phyloP scores from a whole-genome alignment of 1,140 invertebrate genomes.

The Hestina assimilis region DNA sequence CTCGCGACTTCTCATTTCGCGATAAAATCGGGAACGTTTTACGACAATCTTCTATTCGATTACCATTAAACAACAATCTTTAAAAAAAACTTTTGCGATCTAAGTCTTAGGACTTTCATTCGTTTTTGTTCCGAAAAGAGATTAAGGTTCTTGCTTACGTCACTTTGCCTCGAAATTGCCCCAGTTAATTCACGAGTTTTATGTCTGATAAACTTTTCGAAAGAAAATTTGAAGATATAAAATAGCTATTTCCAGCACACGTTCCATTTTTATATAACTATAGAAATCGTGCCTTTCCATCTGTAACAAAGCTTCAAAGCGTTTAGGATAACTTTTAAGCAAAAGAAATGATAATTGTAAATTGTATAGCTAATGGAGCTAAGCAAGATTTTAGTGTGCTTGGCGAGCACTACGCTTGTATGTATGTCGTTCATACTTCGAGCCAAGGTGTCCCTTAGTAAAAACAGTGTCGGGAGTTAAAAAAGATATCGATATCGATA shows the following conservation, averaged over 20 bases:
- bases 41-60: constrained; percentile 76
- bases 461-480: too few relatives aligned
- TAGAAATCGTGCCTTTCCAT: background rate
- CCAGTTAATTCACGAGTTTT: constrained; percentile 16
- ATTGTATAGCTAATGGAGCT: too few relatives aligned
- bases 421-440: too few relatives aligned
- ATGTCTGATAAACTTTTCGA: constrained; percentile 3
- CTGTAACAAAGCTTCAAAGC: background rate
- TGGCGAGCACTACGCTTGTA: too few relatives aligned
- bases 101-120: constrained; percentile 29
- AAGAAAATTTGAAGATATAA: background rate
- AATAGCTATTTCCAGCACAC: background rate
- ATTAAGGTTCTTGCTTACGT: constrained; percentile 22
- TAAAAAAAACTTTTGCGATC: constrained; percentile 47
- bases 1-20: constrained; percentile 74
- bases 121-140: constrained; percentile 23
- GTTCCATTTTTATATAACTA: background rate
- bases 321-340: too few relatives aligned
- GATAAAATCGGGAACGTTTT: constrained; percentile 77
- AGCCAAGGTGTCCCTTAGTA: too few relatives aligned
- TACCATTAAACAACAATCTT: constrained; percentile 74
- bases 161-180: constrained; percentile 2
- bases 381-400: too few relatives aligned
- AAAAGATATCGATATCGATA: too few relatives aligned
- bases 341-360: too few relatives aligned